These are phyloP conservation scores for Zeuzera pyrina DNA, from an alignment of 2,888 invertebrate species.

Conservation along the genomic window DNA sequence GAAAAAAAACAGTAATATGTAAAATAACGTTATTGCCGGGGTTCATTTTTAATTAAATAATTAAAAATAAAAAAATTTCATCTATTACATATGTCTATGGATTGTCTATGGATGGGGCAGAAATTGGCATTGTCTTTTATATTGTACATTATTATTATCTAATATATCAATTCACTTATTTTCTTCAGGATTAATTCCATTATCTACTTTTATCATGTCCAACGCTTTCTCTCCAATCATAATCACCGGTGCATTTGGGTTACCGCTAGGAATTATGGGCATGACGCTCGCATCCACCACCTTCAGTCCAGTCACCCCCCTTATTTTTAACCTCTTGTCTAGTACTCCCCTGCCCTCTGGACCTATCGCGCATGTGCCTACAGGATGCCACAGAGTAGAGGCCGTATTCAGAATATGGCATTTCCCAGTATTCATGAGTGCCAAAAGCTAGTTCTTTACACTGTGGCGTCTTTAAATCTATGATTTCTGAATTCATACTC, in stretches of 20 bases:
- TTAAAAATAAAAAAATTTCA: no score
- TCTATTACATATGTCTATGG: no score
- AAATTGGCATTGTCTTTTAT: no score
- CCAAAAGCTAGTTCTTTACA: constrained; percentile 22
- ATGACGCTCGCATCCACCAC: constrained; percentile 83
- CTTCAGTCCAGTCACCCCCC: constrained; percentile 44
- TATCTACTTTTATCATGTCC: constrained; percentile 1
- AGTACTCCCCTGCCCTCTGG: constrained; percentile 14
- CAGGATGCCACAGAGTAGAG: constrained; percentile 14
- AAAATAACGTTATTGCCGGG: no score
- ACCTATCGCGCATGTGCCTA: constrained; percentile 23
- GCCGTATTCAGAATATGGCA: constrained; percentile 16
- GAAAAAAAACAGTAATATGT: no score
- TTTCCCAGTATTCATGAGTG: constrained; percentile 17
- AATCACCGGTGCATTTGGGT: constrained; percentile 81
- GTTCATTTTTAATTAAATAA: no score
- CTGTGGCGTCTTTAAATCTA: constrained; percentile 22
- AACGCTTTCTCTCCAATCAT: constrained; percentile 78
- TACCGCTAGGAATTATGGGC: constrained; percentile 80
- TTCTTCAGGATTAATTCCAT: no score
- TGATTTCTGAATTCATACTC: constrained; percentile 17
- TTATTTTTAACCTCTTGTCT: constrained; percentile 17
- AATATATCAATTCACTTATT: no score
- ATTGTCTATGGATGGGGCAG: no score
- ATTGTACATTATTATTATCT: no score